phyloP scores from a whole-genome alignment of 2,888 invertebrate species.

The Agrypnus murinus region DNA sequence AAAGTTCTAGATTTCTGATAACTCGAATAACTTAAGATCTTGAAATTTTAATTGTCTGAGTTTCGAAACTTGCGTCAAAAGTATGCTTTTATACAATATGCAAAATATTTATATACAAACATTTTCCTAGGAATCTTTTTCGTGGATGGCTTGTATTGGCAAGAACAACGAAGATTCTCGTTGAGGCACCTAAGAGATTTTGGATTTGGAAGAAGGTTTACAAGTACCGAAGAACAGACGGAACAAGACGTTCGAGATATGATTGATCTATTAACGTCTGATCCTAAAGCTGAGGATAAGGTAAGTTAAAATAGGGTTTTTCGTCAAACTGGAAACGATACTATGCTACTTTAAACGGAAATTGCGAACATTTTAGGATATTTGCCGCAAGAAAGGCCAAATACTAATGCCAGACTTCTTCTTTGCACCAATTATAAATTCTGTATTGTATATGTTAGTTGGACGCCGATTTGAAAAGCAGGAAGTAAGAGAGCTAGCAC shows the following conservation, averaged over 20 bases:
- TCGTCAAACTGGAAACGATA: background rate
- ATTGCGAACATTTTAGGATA: conserved; percentile 50
- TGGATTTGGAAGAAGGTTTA: conserved; percentile 80
- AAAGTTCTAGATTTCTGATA: too few species aligned
- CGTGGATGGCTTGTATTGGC: conserved; percentile 78
- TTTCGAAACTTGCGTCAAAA: too few species aligned
- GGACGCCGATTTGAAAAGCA: conserved; percentile 74
- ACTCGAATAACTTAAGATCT: too few species aligned
- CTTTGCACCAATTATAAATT: conserved; percentile 74
- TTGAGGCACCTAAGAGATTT: conserved; percentile 79
- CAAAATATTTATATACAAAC: too few species aligned
- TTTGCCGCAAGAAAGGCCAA: conserved; percentile 56
- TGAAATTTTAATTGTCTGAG: too few species aligned
- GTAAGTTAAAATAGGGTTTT: conserved; percentile 50
- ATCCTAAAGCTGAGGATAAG: conserved; percentile 71
- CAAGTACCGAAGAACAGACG: conserved; percentile 72
- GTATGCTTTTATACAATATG: too few species aligned
- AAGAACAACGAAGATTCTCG: conserved; percentile 79
- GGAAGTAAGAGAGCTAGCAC: conserved; percentile 70
- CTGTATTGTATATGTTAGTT: conserved; percentile 74
- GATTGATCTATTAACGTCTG: conserved; percentile 71
- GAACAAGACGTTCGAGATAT: conserved; percentile 71
- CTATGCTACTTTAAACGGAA: background rate
- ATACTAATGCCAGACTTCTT: conserved; percentile 74
- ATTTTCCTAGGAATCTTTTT: conserved; percentile 78